Evolutionary conservation across 1,140 invertebrate species (phyloP).

Genomic region (Drosophila gunungcola): DNA sequence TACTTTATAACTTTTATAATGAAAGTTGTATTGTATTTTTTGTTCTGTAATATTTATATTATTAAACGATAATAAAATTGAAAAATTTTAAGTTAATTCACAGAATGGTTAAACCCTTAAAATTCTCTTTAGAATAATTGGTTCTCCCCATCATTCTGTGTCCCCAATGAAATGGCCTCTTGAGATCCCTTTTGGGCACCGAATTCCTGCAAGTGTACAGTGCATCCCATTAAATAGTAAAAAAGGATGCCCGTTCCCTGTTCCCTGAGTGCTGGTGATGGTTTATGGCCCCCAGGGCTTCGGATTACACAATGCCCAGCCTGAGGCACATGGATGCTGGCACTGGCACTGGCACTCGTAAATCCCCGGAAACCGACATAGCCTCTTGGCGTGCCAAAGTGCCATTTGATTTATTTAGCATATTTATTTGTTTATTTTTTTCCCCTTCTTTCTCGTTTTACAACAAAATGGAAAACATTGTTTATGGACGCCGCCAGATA

Average conservation of each 20-base stretch:
- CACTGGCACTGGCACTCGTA: constrained; percentile 30
- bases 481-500: constrained; percentile 58
- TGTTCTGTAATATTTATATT: too few relatives aligned
- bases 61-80: neutral
- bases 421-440: constrained; percentile 38
- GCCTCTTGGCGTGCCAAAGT: constrained; percentile 35
- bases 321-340: constrained; percentile 22
- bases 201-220: neutral
- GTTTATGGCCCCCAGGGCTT: constrained; percentile 64
- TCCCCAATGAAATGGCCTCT: neutral
- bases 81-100: neutral
- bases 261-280: constrained; percentile 21
- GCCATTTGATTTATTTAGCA: constrained; percentile 56
- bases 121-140: too few relatives aligned
- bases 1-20: neutral
- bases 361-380: constrained; percentile 5
- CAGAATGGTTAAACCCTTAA: neutral
- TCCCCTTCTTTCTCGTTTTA: constrained; percentile 4
- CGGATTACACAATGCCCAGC: constrained; percentile 56
- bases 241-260: constrained; percentile 14
- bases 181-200: neutral
- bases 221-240: constrained; percentile 15
- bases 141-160: neutral
- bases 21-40: too few relatives aligned
- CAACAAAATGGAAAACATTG: constrained; percentile 48